A percentile compares a stretch with the other conserved stretches of the same genome.
Conservation (phyloP, 2,113 vertebrate genomes). For the Halcyon senegalensis region DNA sequence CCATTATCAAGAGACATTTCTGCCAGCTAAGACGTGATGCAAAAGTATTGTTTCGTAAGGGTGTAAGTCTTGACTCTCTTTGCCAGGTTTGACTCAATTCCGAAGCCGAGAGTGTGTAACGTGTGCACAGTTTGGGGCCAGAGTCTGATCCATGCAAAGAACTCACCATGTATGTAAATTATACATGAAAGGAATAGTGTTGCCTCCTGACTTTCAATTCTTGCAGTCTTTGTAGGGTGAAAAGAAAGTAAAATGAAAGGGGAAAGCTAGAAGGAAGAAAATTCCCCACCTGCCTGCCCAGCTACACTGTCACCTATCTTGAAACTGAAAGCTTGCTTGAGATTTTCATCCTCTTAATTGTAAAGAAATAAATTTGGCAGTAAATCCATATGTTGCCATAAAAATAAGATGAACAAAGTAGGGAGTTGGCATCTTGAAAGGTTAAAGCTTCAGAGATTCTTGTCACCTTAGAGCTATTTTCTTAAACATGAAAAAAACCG, state of each 20-base stretch:
- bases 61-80: neutral
- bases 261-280: neutral
- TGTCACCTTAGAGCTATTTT: neutral
- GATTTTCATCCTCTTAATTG: neutral
- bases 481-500: neutral
- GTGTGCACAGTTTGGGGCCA: neutral
- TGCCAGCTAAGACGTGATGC: neutral
- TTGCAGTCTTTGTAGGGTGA: neutral
- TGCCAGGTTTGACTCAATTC: neutral
- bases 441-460: neutral
- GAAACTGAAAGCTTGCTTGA: neutral
- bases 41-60: neutral
- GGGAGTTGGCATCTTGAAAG: neutral
- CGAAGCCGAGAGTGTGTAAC: neutral
- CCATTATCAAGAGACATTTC: neutral
- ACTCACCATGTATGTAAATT: accelerated
- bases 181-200: neutral
- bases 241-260: neutral
- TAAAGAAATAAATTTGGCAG: neutral
- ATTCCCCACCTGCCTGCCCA: no score
- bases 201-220: neutral
- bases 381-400: neutral
- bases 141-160: neutral
- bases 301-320: neutral
- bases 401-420: neutral